Conservation (phyloP, 2,888 invertebrate genomes). For the Sarcophaga carnaria region DNA sequence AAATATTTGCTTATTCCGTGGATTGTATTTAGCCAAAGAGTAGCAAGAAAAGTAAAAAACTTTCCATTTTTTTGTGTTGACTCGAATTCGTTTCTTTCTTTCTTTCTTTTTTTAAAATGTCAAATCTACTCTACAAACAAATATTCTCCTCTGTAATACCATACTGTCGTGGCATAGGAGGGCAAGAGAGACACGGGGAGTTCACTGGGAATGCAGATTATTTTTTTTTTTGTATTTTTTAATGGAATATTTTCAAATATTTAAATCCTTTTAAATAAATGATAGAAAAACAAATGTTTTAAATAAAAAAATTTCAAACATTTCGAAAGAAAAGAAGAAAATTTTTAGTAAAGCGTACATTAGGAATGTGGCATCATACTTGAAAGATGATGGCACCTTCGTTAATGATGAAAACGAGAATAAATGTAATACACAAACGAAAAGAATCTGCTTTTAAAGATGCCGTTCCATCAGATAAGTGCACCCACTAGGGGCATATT, state of each 20-base stretch:
- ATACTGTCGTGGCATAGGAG: neutral
- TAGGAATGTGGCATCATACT: too few relatives aligned
- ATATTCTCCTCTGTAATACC: neutral
- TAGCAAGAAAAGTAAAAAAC: neutral
- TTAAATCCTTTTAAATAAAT: slow-evolving; percentile 5
- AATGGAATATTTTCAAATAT: neutral
- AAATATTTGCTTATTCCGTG: neutral
- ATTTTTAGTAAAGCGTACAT: too few relatives aligned
- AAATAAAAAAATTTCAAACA: neutral
- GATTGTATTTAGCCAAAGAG: slow-evolving; percentile 39
- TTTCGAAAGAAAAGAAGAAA: too few relatives aligned
- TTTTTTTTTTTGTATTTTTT: neutral
- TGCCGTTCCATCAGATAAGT: too few relatives aligned
- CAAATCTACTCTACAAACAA: slow-evolving; percentile 36
- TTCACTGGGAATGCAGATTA: neutral
- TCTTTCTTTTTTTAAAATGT: slow-evolving; percentile 19
- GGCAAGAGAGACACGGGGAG: neutral
- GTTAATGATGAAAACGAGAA: too few relatives aligned
- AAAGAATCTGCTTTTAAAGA: too few relatives aligned
- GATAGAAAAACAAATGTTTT: neutral
- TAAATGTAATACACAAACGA: too few relatives aligned
- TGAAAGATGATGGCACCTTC: too few relatives aligned
- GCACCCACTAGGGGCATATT: too few relatives aligned
- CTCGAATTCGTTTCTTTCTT: neutral
- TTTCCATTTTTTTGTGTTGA: neutral